Evolutionary conservation across 2,888 invertebrate species (phyloP), one percentile per base, ranked within the genome.

Genomic region (Heliconius ismenius): DNA sequence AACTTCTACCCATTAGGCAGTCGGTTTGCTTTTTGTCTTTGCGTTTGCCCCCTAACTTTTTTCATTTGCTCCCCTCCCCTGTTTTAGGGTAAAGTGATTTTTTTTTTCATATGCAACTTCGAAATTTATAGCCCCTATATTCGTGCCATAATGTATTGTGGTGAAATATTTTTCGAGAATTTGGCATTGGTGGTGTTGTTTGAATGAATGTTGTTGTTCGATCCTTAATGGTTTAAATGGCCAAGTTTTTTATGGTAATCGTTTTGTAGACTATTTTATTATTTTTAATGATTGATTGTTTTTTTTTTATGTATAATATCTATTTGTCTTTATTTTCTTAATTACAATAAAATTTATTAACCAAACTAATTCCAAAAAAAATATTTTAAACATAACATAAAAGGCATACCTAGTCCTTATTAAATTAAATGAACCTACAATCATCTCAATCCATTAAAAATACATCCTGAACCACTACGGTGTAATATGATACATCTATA

Each of bases 1-100:
- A 93, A 93, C 91, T 93, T 91, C 88, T 84, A 85, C 86, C 92
- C 93, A 93, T 93, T 93, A 93, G 86, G 86, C 83, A 84, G 83
- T 80, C 83, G 78, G 83, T 84, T 87, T 87, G 86, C 90, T 92
- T 93, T 92, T 92, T 92, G 89, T 92, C 91, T 90, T 87, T 90
- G 88, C 87, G 90, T 90, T 87, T 90, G 88, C 87, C 87, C 83
- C 32, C 87, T 82, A 86, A 89, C 86, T 90, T 90, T 88, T 90
- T 89, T 87, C 86, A 85, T 89, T 90, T 85, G 83, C 84, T 84
- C 32, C 6, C 32, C 2, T 2, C 84, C 82, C 84, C 74, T 79
- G 81, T 85, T 89, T 86, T 83, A 83, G 83, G 84, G 87, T 83
- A 90, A 91, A 92, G 89, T 91, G 89, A 87, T 92, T 90, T 89